phyloP scores from a whole-genome alignment of 2,797 vertebrate species.

The Pristis pectinata region DNA sequence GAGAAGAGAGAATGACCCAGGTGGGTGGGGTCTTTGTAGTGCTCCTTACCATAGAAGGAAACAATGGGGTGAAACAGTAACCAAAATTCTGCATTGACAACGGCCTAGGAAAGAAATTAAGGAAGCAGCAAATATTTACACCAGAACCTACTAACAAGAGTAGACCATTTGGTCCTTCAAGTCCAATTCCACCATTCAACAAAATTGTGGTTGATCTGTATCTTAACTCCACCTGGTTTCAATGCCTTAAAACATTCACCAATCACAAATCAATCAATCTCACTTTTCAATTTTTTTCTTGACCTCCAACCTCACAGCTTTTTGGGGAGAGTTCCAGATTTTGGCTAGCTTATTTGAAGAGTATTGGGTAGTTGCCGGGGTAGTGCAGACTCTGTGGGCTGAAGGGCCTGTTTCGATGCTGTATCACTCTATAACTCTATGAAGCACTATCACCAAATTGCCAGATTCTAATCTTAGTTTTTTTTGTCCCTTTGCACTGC shows the following conservation, averaged over 20 bases:
- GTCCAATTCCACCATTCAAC: neutral
- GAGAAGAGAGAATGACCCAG: too few species aligned
- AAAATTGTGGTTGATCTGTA: neutral
- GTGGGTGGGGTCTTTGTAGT: too few species aligned
- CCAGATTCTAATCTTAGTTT: too few species aligned
- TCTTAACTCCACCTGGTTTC: neutral
- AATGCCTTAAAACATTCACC: neutral
- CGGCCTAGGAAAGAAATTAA: neutral
- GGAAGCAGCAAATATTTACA: neutral
- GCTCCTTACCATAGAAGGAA: neutral
- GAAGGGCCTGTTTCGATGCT: too few species aligned
- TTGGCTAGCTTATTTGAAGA: too few species aligned
- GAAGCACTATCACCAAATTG: too few species aligned
- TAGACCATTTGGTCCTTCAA: neutral
- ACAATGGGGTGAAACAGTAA: neutral
- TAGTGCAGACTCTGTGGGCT: too few species aligned
- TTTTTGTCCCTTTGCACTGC: too few species aligned
- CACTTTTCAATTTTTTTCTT: neutral
- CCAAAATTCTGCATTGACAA: neutral
- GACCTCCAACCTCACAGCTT: neutral
- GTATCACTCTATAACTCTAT: too few species aligned
- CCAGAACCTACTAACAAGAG: neutral
- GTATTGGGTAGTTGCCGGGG: too few species aligned
- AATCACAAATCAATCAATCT: neutral
- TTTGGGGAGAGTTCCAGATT: neutral